Evolutionary conservation across 2,113 vertebrate genomes (phyloP).

Genomic region (Enhydra lutris): DNA sequence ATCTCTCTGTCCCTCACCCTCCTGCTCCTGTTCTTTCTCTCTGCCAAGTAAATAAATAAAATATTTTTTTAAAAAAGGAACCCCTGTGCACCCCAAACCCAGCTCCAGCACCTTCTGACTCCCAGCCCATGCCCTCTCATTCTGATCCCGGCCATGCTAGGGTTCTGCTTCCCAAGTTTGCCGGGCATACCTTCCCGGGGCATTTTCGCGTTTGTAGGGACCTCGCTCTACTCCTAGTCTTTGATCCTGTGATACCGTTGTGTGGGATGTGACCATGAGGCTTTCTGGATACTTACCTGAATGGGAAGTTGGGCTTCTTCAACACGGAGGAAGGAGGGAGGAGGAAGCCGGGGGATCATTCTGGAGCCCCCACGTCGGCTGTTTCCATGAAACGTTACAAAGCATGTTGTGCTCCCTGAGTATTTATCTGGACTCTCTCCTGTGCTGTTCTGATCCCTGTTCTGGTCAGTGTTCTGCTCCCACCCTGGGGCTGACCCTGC

Average conservation of each 20-base stretch:
- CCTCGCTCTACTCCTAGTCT: not conserved
- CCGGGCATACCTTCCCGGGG: accelerated
- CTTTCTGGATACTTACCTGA: not conserved
- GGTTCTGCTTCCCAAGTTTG: not conserved
- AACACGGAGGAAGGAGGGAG: not conserved
- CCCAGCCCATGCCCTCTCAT: no score
- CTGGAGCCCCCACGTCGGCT: not conserved
- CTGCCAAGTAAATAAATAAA: no score
- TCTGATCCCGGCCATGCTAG: not conserved
- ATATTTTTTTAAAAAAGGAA: not conserved
- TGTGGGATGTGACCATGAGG: not conserved
- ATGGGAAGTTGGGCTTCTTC: not conserved
- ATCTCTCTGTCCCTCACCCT: no score
- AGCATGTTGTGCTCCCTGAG: not conserved
- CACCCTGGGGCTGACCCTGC: not conserved
- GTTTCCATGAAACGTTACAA: not conserved
- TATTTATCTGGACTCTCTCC: not conserved
- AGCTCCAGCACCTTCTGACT: accelerated
- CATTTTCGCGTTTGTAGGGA: not conserved
- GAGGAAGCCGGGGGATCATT: not conserved
- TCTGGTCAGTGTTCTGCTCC: not conserved
- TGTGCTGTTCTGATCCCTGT: not conserved
- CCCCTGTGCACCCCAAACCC: accelerated
- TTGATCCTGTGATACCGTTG: not conserved
- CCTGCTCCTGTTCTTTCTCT: no score